Evolutionary conservation across 2,113 vertebrate species (phyloP).

Genomic region (Seriola quinqueradiata): DNA sequence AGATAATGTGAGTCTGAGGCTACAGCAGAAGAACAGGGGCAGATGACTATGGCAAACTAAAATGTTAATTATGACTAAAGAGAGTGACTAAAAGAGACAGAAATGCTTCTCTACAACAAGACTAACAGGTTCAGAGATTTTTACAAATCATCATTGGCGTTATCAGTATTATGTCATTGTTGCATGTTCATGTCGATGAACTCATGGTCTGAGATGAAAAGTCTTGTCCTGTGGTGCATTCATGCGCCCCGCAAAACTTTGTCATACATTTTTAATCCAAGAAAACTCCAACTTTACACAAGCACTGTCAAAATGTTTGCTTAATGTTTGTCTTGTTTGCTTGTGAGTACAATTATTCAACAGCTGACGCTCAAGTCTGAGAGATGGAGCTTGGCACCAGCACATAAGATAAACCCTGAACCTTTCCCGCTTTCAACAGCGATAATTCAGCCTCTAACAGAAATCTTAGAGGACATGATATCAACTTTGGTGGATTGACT

Average conservation of each 20-base stretch:
- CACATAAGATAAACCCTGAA: not conserved
- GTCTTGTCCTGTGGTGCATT: not conserved
- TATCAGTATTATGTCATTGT: not conserved
- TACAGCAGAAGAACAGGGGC: no score
- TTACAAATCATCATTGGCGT: not conserved
- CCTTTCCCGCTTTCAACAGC: not conserved
- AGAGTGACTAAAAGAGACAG: no score
- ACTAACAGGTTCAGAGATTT: no score
- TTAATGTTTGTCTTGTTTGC: not conserved
- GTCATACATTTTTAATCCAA: not conserved
- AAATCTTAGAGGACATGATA: not conserved
- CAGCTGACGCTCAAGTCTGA: not conserved
- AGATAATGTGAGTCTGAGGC: no score
- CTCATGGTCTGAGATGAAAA: not conserved
- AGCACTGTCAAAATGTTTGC: no score
- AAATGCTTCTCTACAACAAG: no score
- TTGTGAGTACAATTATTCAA: not conserved
- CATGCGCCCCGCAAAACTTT: not conserved
- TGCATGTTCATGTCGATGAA: not conserved
- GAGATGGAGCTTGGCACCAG: not conserved
- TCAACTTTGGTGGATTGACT: no score
- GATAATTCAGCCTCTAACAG: not conserved
- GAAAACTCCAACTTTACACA: not conserved
- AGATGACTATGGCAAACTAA: not conserved
- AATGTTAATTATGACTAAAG: not conserved